Base-by-base conservation (phyloP, 2,113 vertebrate genomes). In the Regulus satrapa region DNA sequence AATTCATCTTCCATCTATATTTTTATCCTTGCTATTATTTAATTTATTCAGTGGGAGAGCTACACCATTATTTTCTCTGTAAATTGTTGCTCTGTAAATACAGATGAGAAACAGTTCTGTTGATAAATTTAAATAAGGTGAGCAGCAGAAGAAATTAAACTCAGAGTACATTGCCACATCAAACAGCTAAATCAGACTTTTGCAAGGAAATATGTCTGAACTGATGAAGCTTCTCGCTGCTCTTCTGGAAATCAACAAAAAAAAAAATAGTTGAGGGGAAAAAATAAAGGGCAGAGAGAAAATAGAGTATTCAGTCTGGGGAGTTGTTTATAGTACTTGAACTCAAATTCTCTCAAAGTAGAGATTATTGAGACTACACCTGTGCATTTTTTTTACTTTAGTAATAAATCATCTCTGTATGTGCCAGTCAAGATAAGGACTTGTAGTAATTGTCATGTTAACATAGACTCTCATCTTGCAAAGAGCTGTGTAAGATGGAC, bases 61-160 rank as follows among this genome's bases (percentile, higher is more conserved):
- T 59, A 46, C 18, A 59, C 55, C 58, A 25, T 86, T 92, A 81
- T 83, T 96, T 95, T 79, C 46, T n/a, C n/a, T n/a, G n/a, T n/a
- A n/a, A n/a, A n/a, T n/a, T 89, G 51, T 58, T 90, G 45, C 38
- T 93, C 24, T 83, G 20, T 94, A 90, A 91, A 88, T 90, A 84
- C 5, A 83, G 68, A 92, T 84, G 85, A 86, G 68, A 93, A 94
- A 41, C 14, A 20, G 38, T 74, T 88, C 46, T 76, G 40, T 67
- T 68, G 68, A 23, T 83, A 64, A 8, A 59, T 85, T 89, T 58
- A 88, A 95, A 85, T 75, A 85, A 81, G 61, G 48, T 67, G 73
- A 85, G 52, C 67, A 94, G 59, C 54, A 78, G 48, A 48, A 54
- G 56, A 93, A 84, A 62, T 92, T 84, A 8, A 59, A 9, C 48